Percentiles rank a stretch among this genome's conserved stretches.
phyloP scores from a whole-genome alignment of 2,797 vertebrate species.

The Hirundo rustica region DNA sequence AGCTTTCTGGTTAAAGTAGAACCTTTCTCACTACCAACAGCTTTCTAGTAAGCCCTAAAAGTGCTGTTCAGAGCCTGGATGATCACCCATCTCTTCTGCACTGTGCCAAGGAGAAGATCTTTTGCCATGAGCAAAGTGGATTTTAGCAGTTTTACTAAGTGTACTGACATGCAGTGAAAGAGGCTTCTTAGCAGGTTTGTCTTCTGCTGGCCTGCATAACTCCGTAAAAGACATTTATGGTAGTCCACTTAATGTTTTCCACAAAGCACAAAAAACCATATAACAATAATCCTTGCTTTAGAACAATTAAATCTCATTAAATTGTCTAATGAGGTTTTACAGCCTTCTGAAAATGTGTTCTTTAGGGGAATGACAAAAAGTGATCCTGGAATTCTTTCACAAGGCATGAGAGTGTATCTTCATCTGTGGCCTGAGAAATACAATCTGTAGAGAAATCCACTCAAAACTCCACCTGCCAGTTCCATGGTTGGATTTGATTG shows the following conservation, averaged over 20 bases:
- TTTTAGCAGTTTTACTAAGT: neutral
- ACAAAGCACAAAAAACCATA: neutral
- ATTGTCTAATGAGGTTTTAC: neutral
- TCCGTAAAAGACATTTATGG: neutral
- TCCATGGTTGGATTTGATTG: neutral
- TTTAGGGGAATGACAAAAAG: neutral
- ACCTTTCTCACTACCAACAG: neutral
- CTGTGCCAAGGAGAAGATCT: neutral
- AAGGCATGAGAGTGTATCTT: neutral
- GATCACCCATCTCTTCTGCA: neutral
- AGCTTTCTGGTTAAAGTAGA: neutral
- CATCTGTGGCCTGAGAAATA: neutral
- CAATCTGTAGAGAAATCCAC: neutral
- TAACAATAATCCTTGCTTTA: neutral
- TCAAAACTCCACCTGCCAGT: constrained; percentile 1
- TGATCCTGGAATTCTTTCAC: neutral
- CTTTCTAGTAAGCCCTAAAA: neutral
- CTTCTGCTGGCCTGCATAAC: neutral
- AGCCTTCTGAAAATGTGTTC: neutral
- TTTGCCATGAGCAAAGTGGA: neutral
- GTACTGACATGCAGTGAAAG: neutral
- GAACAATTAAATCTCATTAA: neutral
- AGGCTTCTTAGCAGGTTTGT: neutral
- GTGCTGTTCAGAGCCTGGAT: neutral
- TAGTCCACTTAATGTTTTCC: neutral